These are phyloP conservation scores for Psylliodes chrysocephalus DNA, from an alignment of 2,888 invertebrate genomes.

Conservation along the genomic window DNA sequence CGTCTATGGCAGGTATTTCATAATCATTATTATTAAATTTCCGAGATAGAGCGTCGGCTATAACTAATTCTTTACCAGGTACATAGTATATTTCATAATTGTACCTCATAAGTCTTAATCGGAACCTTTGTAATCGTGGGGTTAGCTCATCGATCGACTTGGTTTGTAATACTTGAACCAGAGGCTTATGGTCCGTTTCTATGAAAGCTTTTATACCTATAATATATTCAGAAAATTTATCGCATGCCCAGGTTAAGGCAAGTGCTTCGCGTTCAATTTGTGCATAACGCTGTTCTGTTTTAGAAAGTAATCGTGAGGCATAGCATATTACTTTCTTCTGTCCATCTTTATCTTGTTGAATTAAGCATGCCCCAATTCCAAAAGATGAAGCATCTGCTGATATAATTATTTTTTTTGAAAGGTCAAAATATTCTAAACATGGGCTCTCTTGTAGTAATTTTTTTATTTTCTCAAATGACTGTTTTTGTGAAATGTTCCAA, in stretches of 20 bases:
- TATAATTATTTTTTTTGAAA: slow-evolving; percentile 7
- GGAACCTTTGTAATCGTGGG: slow-evolving; percentile 43
- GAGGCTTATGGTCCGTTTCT: slow-evolving; percentile 36
- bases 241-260: slow-evolving; percentile 30
- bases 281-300: no score
- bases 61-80: no score
- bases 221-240: slow-evolving; percentile 48
- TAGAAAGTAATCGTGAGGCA: slow-evolving; percentile 20
- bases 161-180: no score
- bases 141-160: slow-evolving; percentile 54
- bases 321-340: no score
- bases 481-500: slow-evolving; percentile 20
- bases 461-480: slow-evolving; percentile 24
- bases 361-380: slow-evolving; percentile 23
- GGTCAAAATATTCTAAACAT: slow-evolving; percentile 23
- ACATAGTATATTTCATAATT: slow-evolving; percentile 35
- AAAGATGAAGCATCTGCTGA: slow-evolving; percentile 26
- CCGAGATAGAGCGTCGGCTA: slow-evolving; percentile 43
- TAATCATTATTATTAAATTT: slow-evolving; percentile 28
- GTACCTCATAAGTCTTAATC: slow-evolving; percentile 27
- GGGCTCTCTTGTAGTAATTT: slow-evolving; percentile 13
- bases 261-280: slow-evolving; percentile 24
- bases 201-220: slow-evolving; percentile 41
- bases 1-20: slow-evolving; percentile 13
- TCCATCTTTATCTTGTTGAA: slow-evolving; percentile 22